phyloP scores from a whole-genome alignment of 1,140 invertebrate species.

The Orchesella cincta region DNA sequence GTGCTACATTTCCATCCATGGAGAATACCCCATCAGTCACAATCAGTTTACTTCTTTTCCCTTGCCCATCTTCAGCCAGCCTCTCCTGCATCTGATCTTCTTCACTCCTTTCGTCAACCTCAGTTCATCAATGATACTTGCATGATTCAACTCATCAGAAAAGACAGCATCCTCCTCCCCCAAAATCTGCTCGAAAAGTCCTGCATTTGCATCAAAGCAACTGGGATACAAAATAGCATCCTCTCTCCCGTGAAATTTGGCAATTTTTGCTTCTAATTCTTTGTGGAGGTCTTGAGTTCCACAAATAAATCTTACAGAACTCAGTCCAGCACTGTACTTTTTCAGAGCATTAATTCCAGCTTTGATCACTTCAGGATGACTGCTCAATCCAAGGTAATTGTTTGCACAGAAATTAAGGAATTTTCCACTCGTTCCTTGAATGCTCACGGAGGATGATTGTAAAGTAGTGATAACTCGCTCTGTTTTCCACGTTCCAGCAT shows the following conservation, averaged over 20 bases:
- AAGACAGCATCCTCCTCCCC: conserved; percentile 80
- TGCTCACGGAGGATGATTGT: no score
- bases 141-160: conserved; percentile 91
- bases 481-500: no score
- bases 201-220: conserved; percentile 93
- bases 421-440: no score
- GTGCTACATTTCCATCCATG: conserved; percentile 91
- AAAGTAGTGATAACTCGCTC: no score
- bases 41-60: conserved; percentile 74
- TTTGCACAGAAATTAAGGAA: no score
- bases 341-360: conserved; percentile 75
- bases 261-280: conserved; percentile 79
- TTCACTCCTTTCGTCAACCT: conserved; percentile 87
- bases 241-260: conserved; percentile 81
- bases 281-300: conserved; percentile 85
- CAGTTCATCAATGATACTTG: conserved; percentile 93
- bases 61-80: conserved; percentile 64
- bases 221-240: conserved; percentile 87
- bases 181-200: conserved; percentile 83
- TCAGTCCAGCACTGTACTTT: conserved; percentile 83
- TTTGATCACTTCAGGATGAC: conserved; percentile 77
- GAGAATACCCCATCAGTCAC: conserved; percentile 90
- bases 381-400: no score
- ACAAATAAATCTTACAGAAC: conserved; percentile 91
- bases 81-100: conserved; percentile 77